These are phyloP conservation scores for Phataginus tricuspis DNA, from an alignment of 2,797 vertebrate genomes.

Conservation along the genomic window DNA sequence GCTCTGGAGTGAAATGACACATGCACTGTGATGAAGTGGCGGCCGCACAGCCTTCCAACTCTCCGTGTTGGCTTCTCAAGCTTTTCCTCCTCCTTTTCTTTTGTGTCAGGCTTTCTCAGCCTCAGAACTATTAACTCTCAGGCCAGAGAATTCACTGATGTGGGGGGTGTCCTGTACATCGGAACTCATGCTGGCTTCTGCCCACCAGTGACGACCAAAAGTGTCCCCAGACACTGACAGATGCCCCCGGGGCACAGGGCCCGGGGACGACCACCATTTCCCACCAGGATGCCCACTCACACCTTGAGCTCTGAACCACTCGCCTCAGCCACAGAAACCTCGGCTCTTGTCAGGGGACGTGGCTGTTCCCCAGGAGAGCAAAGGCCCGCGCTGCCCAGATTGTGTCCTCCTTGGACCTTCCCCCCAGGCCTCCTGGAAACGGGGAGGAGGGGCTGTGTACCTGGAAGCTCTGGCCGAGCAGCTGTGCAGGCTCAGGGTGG, in stretches of 20 bases:
- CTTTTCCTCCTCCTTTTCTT: background rate
- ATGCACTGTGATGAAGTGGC: background rate
- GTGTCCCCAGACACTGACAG: background rate
- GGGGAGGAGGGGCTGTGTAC: fast-evolving
- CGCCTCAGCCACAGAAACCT: background rate
- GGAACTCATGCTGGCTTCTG: background rate
- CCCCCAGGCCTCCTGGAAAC: background rate
- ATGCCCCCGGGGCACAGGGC: background rate
- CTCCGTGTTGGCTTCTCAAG: fast-evolving
- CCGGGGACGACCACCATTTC: fast-evolving
- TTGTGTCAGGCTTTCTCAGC: background rate
- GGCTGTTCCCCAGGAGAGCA: background rate
- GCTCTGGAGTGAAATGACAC: background rate
- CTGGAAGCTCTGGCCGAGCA: fast-evolving
- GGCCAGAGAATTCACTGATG: fast-evolving
- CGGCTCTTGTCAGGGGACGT: fast-evolving
- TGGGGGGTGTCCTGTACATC: background rate
- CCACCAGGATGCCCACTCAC: fast-evolving
- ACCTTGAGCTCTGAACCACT: background rate
- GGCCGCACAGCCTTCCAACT: fast-evolving
- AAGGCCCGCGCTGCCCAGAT: background rate
- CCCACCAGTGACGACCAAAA: background rate
- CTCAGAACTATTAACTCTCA: background rate
- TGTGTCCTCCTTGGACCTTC: fast-evolving
- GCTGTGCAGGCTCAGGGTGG: slow-evolving; percentile 27